phyloP scores from a whole-genome alignment of 1,140 invertebrate genomes.

The Cephus cinctus region DNA sequence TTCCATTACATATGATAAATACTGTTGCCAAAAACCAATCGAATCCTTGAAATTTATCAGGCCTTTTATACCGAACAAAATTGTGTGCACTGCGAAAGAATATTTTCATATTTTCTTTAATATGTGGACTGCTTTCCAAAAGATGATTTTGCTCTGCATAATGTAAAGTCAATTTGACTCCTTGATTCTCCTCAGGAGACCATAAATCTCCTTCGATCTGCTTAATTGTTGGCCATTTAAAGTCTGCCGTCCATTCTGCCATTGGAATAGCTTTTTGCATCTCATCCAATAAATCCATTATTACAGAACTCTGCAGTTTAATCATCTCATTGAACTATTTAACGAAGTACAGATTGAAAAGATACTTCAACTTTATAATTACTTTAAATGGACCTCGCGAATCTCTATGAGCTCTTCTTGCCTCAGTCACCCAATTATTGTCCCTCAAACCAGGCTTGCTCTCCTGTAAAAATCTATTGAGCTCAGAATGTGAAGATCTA shows the following conservation, averaged over 20 bases:
- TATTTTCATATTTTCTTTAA: constrained; percentile 35
- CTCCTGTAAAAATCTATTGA: constrained; percentile 38
- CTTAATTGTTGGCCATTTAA: constrained; percentile 33
- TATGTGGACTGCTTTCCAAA: constrained; percentile 24
- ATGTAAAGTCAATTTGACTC: constrained; percentile 39
- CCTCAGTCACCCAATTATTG: constrained; percentile 42
- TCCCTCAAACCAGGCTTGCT: constrained; percentile 41
- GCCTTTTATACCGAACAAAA: constrained; percentile 44
- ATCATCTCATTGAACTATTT: constrained; percentile 8
- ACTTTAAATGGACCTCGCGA: constrained; percentile 38
- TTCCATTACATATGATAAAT: constrained; percentile 45
- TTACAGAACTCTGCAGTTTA: constrained; percentile 30
- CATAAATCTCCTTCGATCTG: constrained; percentile 34
- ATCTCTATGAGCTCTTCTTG: constrained; percentile 37
- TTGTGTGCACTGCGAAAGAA: constrained; percentile 41
- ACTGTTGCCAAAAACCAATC: constrained; percentile 51
- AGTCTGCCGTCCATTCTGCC: constrained; percentile 44
- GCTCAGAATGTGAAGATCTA: constrained; percentile 24
- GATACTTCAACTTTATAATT: constrained; percentile 14
- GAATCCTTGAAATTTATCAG: constrained; percentile 36
- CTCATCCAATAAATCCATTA: constrained; percentile 42
- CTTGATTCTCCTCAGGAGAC: constrained; percentile 42
- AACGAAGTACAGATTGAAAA: not conserved
- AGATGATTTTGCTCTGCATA: constrained; percentile 38
- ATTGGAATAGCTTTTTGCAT: constrained; percentile 50